A percentile compares a stretch with the other conserved stretches of the same genome.
Conservation (phyloP, 2,797 vertebrate genomes). For the Limnodromus scolopaceus region DNA sequence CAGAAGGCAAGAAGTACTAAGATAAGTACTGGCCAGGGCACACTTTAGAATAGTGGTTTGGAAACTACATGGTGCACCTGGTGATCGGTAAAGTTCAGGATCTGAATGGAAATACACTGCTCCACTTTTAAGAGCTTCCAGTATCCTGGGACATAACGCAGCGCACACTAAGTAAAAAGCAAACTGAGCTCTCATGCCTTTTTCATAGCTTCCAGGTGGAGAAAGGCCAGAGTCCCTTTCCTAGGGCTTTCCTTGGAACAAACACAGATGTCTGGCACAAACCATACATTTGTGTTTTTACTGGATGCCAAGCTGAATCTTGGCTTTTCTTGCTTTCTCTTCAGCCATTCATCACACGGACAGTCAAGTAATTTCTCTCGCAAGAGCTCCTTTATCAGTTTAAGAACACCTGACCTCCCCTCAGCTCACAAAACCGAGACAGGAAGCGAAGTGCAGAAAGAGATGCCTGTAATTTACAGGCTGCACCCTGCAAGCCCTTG, state of each 20-base stretch:
- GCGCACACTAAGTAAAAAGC: background rate
- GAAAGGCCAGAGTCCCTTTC: slow-evolving; percentile 21
- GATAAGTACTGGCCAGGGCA: background rate
- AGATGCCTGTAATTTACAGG: background rate
- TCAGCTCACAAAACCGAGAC: background rate
- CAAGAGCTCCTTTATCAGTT: background rate
- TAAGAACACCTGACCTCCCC: background rate
- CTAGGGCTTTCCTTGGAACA: slow-evolving; percentile 34
- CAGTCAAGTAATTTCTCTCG: background rate
- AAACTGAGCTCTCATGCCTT: background rate
- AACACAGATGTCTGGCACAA: slow-evolving; percentile 25
- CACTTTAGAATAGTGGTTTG: background rate
- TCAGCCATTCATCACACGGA: background rate
- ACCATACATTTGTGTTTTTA: background rate
- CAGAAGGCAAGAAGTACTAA: background rate
- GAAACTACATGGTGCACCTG: background rate
- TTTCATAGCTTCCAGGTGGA: slow-evolving; percentile 45
- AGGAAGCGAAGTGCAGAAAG: background rate
- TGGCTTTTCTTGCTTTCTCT: background rate
- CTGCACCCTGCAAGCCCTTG: background rate
- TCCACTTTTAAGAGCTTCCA: background rate
- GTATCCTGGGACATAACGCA: background rate
- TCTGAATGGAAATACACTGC: background rate
- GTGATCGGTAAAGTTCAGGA: background rate
- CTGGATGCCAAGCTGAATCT: slow-evolving; percentile 19